Evolutionary conservation across 2,888 invertebrate genomes (phyloP).

Genomic region (Patella pellucida): DNA sequence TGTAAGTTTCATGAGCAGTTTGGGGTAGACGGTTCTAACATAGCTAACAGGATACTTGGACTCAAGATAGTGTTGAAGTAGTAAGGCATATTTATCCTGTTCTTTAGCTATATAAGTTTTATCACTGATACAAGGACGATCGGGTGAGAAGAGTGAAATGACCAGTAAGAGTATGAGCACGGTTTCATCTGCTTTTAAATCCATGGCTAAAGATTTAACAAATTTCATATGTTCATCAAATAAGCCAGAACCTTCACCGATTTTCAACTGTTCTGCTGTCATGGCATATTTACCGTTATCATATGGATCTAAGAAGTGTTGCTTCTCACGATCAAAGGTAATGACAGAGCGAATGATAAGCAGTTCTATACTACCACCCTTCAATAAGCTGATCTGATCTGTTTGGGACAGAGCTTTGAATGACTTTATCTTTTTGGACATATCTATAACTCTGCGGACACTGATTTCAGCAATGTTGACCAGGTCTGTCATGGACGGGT

Average conservation of each 20-base stretch:
- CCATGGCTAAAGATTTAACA: slow-evolving; percentile 79
- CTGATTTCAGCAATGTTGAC: slow-evolving; percentile 71
- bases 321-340: slow-evolving; percentile 90
- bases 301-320: slow-evolving; percentile 83
- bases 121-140: slow-evolving; percentile 79
- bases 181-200: slow-evolving; percentile 87
- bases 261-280: slow-evolving; percentile 89
- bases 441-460: slow-evolving; percentile 82
- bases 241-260: slow-evolving; percentile 75
- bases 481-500: slow-evolving; percentile 65
- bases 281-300: slow-evolving; percentile 77
- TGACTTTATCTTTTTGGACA: slow-evolving; percentile 77
- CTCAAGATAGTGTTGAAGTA: slow-evolving; percentile 67
- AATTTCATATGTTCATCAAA: slow-evolving; percentile 72
- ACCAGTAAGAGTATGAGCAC: slow-evolving; percentile 93
- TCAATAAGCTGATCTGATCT: slow-evolving; percentile 91
- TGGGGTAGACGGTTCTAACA: slow-evolving; percentile 66
- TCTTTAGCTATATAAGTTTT: slow-evolving; percentile 66
- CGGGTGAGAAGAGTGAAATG: slow-evolving; percentile 91
- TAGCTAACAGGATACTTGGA: slow-evolving; percentile 60
- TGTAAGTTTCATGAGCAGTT: slow-evolving; percentile 88
- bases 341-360: slow-evolving; percentile 94
- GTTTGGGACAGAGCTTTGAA: slow-evolving; percentile 96
- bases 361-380: slow-evolving; percentile 96
- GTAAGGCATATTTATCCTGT: slow-evolving; percentile 69